phyloP scores from a whole-genome alignment of 2,888 invertebrate genomes.

The Leucozona laternaria region DNA sequence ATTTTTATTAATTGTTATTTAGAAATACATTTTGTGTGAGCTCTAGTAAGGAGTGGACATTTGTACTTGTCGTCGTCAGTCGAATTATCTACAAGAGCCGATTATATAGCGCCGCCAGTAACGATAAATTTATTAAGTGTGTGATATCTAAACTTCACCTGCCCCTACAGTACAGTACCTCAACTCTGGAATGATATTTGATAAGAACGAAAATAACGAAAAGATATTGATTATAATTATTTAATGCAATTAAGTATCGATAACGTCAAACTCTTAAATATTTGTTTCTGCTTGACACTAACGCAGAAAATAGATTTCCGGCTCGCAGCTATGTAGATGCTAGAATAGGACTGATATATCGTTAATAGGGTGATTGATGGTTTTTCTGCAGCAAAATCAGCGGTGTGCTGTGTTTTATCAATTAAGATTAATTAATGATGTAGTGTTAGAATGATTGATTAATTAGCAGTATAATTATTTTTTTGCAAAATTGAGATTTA shows the following conservation, averaged over 20 bases:
- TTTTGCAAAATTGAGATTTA: constrained; percentile 11
- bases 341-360: not conserved
- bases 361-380: constrained; percentile 47
- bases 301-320: constrained; percentile 28
- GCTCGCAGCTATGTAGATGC: not conserved
- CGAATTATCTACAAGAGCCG: constrained; percentile 24
- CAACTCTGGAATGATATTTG: constrained; percentile 22
- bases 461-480: constrained; percentile 41
- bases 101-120: constrained; percentile 27
- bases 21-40: not conserved
- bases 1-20: constrained; percentile 21
- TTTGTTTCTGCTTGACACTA: not conserved
- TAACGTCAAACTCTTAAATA: constrained; percentile 39
- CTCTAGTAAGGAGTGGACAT: not conserved
- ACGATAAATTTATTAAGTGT: not conserved
- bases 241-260: constrained; percentile 67
- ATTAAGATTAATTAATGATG: constrained; percentile 63
- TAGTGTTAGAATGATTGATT: constrained; percentile 41
- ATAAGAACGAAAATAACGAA: constrained; percentile 56
- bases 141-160: constrained; percentile 44
- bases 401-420: constrained; percentile 19
- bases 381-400: constrained; percentile 9
- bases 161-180: constrained; percentile 18
- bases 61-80: not conserved
- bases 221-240: constrained; percentile 24